Base-by-base conservation (phyloP, 2,888 invertebrate genomes). In the Chloromyia formosa region DNA sequence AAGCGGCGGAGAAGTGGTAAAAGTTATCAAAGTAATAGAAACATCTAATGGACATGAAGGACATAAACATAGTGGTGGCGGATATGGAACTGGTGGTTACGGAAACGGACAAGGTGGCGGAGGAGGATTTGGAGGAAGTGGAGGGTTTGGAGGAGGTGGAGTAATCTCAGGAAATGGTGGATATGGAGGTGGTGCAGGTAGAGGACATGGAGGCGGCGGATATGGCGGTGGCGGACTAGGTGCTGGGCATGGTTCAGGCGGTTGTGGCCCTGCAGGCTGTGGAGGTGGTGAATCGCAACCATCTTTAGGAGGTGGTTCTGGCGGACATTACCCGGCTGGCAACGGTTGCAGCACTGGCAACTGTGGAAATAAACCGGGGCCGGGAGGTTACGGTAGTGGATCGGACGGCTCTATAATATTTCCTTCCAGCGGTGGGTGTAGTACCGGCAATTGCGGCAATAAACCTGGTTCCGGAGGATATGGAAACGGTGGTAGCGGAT, bases 1-100 rank as follows among this genome's bases (percentile, higher is more conserved):
- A n/a, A n/a, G n/a, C n/a, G n/a, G 58, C 12, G 20, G 58, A 7
- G 16, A 49, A 12, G 20, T 40, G 1, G 71, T 40, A 16, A 56
- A 71, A 71, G 58, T 56, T 56, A 27, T 56, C 10, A 27, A 71
- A 40, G 56, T 71, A 1, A 20, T 66, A 14, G 66, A 49, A 45
- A 66, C 35, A 22, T 20, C 12, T 12, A 45, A 45, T 9, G 35
- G 49, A 58, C 56, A 58, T 10, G 18, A 10, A 20, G 60, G 23
- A 7, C 22, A 60, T 23, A 23, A 23, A 12, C 27, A 35, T 35
- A 10, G 12, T 20, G 56, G n/a, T 20, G 20, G 22, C 22, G 56
- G 22, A 20, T 20, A 16, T 16, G 18, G 56, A n/a, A 5, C 4
- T 54, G 54, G 54, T 54, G 61, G 61, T n/a, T 14, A n/a, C 35